These are phyloP conservation scores for Ancistrus triradiatus DNA, from an alignment of 2,113 vertebrate genomes.

Conservation along the genomic window DNA sequence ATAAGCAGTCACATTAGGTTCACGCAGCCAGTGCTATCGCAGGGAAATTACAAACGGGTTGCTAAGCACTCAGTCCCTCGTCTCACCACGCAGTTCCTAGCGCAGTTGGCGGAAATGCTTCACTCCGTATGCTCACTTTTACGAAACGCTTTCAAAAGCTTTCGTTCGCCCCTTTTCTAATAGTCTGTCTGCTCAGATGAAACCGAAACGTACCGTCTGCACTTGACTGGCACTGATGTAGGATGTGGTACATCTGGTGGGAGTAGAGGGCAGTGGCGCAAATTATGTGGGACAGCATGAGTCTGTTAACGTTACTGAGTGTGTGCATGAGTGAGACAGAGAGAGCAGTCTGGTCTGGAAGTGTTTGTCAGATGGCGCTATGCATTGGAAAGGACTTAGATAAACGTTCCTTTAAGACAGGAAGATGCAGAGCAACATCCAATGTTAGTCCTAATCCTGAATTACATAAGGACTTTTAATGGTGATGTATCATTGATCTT, in stretches of 20 bases:
- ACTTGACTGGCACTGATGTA: constrained; percentile 35
- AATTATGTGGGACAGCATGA: constrained; percentile 42
- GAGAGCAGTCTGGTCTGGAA: constrained; percentile 11
- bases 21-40: constrained; percentile 17
- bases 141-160: constrained; percentile 1
- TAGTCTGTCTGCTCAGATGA: constrained; percentile 5
- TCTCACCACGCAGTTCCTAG: constrained; percentile 3
- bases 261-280: constrained; percentile 41
- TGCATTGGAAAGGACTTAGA: not conserved
- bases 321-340: not conserved
- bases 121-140: constrained; percentile 1
- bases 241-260: constrained; percentile 32
- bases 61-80: constrained; percentile 21
- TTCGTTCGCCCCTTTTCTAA: not conserved
- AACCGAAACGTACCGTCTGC: constrained; percentile 27
- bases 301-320: constrained; percentile 9
- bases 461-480: too few relatives aligned
- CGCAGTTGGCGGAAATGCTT: constrained; percentile 15
- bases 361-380: constrained; percentile 10
- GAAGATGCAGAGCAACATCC: constrained; percentile 1
- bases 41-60: constrained; percentile 21
- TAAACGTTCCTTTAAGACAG: not conserved
- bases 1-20: constrained; percentile 21
- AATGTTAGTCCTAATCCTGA: too few relatives aligned
- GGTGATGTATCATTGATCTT: too few relatives aligned